These are phyloP conservation scores for Adrianichthys oophorus DNA, from an alignment of 2,797 vertebrate species.

Conservation along the genomic window DNA sequence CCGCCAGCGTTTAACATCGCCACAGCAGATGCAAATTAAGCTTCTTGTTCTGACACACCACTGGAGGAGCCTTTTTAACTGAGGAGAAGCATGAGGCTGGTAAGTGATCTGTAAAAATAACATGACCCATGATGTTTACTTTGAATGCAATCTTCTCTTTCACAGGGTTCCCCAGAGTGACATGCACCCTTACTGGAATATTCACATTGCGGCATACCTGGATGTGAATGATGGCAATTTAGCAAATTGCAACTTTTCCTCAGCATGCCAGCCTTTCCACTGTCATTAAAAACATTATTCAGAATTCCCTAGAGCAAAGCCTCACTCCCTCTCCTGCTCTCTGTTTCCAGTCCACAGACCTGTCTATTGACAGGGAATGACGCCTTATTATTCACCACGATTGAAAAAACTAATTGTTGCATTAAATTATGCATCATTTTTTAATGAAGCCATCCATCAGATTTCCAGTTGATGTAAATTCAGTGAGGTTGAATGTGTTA, in stretches of 20 bases:
- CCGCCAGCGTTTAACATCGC: too few relatives aligned
- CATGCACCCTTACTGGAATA: not conserved
- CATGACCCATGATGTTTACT: not conserved
- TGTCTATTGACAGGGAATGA: not conserved
- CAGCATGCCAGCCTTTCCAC: not conserved
- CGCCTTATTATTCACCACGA: too few relatives aligned
- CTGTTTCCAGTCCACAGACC: not conserved
- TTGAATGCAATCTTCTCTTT: not conserved
- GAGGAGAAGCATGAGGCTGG: not conserved
- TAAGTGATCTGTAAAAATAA: not conserved
- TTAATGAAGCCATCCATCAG: too few relatives aligned
- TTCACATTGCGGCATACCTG: slow-evolving; percentile 2
- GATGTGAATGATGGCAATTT: not conserved
- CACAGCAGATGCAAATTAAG: too few relatives aligned
- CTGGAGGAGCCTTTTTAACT: too few relatives aligned
- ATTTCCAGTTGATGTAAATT: too few relatives aligned
- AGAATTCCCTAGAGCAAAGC: not conserved
- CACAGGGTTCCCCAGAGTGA: not conserved
- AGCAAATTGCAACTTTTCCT: slow-evolving; percentile 1
- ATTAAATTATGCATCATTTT: too few relatives aligned
- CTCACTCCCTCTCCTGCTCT: not conserved
- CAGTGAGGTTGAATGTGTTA: too few relatives aligned
- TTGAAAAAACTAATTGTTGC: too few relatives aligned
- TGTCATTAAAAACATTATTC: not conserved
- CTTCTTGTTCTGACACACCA: too few relatives aligned